phyloP scores from a whole-genome alignment of 2,113 vertebrate species.

The Cyprinus carpio region DNA sequence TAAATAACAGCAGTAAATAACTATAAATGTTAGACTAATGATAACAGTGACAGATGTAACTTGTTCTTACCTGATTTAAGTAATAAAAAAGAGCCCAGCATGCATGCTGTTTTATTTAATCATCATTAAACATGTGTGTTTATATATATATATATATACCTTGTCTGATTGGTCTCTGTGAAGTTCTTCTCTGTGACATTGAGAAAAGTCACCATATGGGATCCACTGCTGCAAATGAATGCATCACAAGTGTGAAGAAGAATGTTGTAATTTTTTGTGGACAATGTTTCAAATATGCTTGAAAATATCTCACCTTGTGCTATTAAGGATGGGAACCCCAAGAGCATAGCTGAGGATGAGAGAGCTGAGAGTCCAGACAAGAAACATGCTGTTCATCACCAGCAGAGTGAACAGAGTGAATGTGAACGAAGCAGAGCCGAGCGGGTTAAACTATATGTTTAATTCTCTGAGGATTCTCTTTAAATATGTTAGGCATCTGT shows the following conservation, averaged over 20 bases:
- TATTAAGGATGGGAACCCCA: background rate
- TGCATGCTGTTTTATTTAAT: background rate
- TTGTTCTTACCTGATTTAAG: background rate
- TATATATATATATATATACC: background rate
- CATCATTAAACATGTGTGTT: background rate
- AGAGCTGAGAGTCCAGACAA: slow-evolving; percentile 36
- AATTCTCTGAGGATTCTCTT: background rate
- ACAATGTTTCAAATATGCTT: background rate
- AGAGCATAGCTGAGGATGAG: slow-evolving; percentile 40
- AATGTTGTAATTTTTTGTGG: background rate
- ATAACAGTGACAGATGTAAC: background rate
- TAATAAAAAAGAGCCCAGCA: background rate
- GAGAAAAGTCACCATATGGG: background rate
- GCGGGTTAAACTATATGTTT: background rate
- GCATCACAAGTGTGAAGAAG: too few relatives aligned
- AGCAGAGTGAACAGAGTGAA: background rate
- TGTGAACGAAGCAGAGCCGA: background rate
- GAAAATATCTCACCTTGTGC: background rate
- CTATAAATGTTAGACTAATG: too few relatives aligned
- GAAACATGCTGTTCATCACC: slow-evolving; percentile 22
- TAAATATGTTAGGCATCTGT: background rate
- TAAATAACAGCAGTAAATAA: too few relatives aligned
- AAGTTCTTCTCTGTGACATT: background rate
- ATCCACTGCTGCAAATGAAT: background rate
- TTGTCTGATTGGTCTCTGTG: background rate